Evolutionary conservation across 2,888 invertebrate species (phyloP), one percentile per base, ranked within the genome.

Genomic region (Ectemnius continuus): DNA sequence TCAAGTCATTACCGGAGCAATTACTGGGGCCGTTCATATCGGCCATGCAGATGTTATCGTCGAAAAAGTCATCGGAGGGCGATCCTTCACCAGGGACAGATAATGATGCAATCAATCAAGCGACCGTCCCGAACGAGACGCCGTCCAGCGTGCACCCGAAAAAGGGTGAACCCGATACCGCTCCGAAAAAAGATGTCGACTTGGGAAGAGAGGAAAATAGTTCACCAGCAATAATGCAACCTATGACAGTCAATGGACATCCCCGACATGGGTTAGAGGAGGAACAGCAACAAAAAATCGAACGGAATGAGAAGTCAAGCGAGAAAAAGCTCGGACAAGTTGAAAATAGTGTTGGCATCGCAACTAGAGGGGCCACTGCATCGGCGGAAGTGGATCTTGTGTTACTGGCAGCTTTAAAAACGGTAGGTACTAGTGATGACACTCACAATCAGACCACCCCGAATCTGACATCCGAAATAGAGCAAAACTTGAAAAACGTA

Each of bases 1-100:
- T 89, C 76, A 89, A 84, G 78, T 87, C 86, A 63, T 71, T 90
- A 60, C 90, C 90, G 1, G 88, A 88, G 67, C 86, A 89, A 76
- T 75, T 90, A 47, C 72, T 89, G 18, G 87, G 84, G 16, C 87
- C 89, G 8, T 79, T 90, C 65, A 84, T 88, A 8, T 79, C 84
- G 13, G 90, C 89, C 0, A 73, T 91, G 70, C 87, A 86, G 70
- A 83, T 86, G 74, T 57, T 90, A 26, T 84, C 87, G 3, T 73
- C 85, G 2, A 88, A 82, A 73, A 83, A 75, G 56, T 56, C 70
- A 14, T 18, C 8, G n/a, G 68, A 61, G 3, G 26, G 47, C 8
- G 48, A 46, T 20, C 18, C 28, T 2, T 26, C 65, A 16, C 11
- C 18, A 13, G 52, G 52, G 16, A 11, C 14, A 8, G 28, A 23